Percentiles rank a stretch among this genome's conserved stretches.
Conservation (phyloP, 2,113 vertebrate species). For the Tetrax tetrax region DNA sequence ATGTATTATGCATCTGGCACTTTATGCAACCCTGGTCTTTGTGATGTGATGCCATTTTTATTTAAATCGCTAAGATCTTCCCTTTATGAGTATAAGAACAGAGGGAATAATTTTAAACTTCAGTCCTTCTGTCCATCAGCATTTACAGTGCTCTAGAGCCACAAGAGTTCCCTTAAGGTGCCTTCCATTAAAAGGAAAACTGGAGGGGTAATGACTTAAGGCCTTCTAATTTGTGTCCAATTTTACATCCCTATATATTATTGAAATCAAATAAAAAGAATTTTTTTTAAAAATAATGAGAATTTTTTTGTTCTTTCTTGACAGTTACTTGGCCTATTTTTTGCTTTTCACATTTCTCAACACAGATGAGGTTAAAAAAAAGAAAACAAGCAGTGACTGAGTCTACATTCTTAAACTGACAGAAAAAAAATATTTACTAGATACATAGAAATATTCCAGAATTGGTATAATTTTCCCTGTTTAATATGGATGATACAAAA, state of each 20-base stretch:
- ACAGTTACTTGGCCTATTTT: not conserved
- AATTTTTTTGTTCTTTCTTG: not conserved
- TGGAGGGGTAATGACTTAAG: not conserved
- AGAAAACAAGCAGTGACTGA: not conserved
- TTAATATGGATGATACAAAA: not conserved
- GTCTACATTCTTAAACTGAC: not conserved
- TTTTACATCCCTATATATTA: not conserved
- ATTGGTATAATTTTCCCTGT: not conserved
- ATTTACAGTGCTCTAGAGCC: not conserved
- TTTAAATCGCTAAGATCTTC: not conserved
- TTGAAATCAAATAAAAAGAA: not conserved
- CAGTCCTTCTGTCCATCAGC: not conserved
- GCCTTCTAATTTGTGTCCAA: not conserved
- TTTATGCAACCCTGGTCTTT: not conserved
- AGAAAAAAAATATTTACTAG: not conserved
- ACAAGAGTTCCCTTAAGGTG: not conserved
- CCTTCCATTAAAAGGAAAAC: not conserved
- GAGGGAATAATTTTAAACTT: not conserved
- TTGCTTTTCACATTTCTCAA: not conserved
- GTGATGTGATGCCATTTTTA: not conserved
- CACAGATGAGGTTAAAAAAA: not conserved
- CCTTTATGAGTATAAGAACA: not conserved
- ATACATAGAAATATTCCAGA: not conserved
- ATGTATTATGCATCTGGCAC: not conserved
- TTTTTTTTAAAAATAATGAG: not conserved